Base-by-base conservation (phyloP, 2,888 invertebrate genomes). In the Papilio demoleus region DNA sequence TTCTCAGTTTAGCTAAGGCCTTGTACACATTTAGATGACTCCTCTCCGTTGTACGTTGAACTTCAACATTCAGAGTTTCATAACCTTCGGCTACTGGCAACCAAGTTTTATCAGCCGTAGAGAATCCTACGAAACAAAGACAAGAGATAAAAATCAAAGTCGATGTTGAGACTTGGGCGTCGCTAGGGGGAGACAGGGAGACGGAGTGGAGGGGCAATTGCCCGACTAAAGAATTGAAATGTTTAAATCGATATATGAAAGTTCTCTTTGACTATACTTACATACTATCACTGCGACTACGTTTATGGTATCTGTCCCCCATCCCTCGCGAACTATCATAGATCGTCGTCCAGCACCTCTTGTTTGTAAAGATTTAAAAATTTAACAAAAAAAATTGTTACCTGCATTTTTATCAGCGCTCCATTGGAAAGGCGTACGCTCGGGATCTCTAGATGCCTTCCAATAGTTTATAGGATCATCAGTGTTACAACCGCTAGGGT, bases 401-500 rank as follows among this genome's bases (percentile, higher is more conserved):
- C 96, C 96, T 65, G 95, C 95, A 77, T 94, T 94, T 56, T 74
- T 81, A 0, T 90, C 84, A 14, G 87, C 80, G 75, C 92, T 94
- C 97, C 97, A 97, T 77, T 97, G 97, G 86, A 95, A 96, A 0
- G 97, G 97, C 0, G 97, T 96, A 31, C 97, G 93, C 73, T 93
- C 95, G 0, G 96, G 96, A 81, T 97, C 97, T 71, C 97, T 93
- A 5, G 95, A 94, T 1, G 82, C 79, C 17, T 80, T 72, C 75
- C 92, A 86, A 77, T 94, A 97, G 66, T 93, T 89, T 11, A 93
- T 88, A 4, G 92, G 92, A 14, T 93, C 93, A 40, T 93, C 93
- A 17, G 92, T 90, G 67, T 92, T 92, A 73, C 93, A 93, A 1
- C 93, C 94, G 73, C 90, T 90, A 0, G 94, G 94, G 73, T 95